Percentiles rank a stretch among this genome's conserved stretches.
Evolutionary conservation across 2,888 invertebrate genomes (phyloP).

Genomic region (Tenodera sinensis): DNA sequence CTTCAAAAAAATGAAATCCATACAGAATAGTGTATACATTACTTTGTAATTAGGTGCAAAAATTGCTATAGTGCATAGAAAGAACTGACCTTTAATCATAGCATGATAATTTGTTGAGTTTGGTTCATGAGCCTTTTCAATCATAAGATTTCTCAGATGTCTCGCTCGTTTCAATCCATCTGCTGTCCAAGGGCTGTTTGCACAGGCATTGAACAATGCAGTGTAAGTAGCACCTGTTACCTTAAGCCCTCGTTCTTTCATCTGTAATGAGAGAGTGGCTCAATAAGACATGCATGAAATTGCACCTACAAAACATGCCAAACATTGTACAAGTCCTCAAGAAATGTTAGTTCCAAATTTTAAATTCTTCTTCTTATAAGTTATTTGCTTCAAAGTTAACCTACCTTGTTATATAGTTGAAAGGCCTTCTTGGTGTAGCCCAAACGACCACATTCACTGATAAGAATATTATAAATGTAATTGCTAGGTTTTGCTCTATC

Average conservation of each 20-base stretch:
- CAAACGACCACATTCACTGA: slow-evolving; percentile 75
- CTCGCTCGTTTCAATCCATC: slow-evolving; percentile 68
- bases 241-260: slow-evolving; percentile 70
- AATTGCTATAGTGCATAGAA: neutral
- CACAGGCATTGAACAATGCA: slow-evolving; percentile 83
- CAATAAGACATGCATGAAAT: neutral
- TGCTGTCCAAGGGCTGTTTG: slow-evolving; percentile 66
- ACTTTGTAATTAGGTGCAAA: neutral
- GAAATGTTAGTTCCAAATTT: neutral
- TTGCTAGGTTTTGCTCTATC: slow-evolving; percentile 75
- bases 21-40: too few relatives aligned
- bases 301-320: neutral
- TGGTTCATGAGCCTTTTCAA: slow-evolving; percentile 62
- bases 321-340: neutral
- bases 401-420: slow-evolving; percentile 64
- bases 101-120: slow-evolving; percentile 78
- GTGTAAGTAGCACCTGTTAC: slow-evolving; percentile 75
- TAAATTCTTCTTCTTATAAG: neutral
- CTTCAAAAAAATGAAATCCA: too few relatives aligned
- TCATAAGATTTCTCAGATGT: slow-evolving; percentile 63
- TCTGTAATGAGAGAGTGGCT: slow-evolving; percentile 44
- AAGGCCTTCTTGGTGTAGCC: slow-evolving; percentile 87
- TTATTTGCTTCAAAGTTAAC: too few relatives aligned
- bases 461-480: slow-evolving; percentile 78
- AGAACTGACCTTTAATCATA: slow-evolving; percentile 67